Conservation (phyloP, 2,888 invertebrate genomes). For the Stenotaenia linearis region DNA sequence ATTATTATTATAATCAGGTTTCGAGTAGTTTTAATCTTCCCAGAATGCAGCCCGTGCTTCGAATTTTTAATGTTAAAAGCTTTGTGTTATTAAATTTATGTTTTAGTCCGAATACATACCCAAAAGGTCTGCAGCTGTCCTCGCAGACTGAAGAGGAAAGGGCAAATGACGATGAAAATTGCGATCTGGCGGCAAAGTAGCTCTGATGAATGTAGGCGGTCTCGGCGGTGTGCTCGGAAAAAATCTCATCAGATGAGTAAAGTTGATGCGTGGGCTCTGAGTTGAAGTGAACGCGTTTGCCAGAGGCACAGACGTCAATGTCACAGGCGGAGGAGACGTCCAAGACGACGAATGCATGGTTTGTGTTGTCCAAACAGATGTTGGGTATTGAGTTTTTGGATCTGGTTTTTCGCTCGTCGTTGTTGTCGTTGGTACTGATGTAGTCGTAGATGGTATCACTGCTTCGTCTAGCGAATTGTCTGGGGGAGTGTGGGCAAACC, state of each 20-base stretch:
- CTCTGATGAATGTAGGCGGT: neutral
- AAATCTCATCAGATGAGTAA: slow-evolving; percentile 2
- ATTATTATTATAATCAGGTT: too few species aligned
- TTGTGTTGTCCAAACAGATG: neutral
- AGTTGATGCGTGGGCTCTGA: neutral
- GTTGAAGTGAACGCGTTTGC: neutral
- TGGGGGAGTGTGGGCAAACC: neutral
- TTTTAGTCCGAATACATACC: neutral
- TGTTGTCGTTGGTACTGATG: neutral
- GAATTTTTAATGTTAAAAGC: neutral
- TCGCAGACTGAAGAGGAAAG: slow-evolving; percentile 17
- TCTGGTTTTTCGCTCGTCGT: neutral
- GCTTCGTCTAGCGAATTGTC: neutral
- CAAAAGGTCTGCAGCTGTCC: slow-evolving; percentile 28
- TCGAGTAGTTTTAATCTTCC: neutral
- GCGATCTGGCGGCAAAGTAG: slow-evolving; percentile 1
- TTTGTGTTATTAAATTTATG: neutral
- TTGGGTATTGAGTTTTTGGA: neutral
- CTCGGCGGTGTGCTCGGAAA: neutral
- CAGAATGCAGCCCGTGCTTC: neutral
- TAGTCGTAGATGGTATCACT: neutral
- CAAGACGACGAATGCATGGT: neutral
- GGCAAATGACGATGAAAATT: neutral
- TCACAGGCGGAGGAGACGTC: neutral
- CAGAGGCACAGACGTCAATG: slow-evolving; percentile 4